Evolutionary conservation across 2,113 vertebrate genomes (phyloP).

Genomic region (Sander vitreus): DNA sequence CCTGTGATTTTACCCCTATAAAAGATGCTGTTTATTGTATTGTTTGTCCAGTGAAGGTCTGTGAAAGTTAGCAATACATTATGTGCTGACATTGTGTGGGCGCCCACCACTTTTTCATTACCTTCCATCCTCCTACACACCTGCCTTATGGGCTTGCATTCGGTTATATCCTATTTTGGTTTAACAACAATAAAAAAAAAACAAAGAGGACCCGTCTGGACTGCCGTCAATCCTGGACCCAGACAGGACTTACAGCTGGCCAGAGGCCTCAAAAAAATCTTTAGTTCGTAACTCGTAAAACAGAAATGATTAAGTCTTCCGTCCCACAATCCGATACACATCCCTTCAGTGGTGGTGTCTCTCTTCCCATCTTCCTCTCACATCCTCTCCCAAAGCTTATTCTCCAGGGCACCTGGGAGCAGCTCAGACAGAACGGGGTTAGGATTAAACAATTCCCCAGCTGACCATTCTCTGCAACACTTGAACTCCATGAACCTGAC

Average conservation of each 20-base stretch:
- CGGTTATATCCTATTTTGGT: background rate
- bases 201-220: background rate
- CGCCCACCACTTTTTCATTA: background rate
- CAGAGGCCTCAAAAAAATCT: conserved; percentile 34
- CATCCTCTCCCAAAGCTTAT: conserved; percentile 57
- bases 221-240: conserved; percentile 10
- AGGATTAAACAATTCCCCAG: conserved; percentile 66
- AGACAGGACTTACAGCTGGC: conserved; percentile 25
- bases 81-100: background rate
- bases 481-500: conserved; percentile 54
- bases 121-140: background rate
- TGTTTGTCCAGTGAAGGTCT: background rate
- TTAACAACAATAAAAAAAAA: background rate
- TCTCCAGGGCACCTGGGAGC: conserved; percentile 51
- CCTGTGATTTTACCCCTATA: background rate
- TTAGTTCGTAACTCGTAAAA: conserved; percentile 32
- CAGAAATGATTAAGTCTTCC: conserved; percentile 40
- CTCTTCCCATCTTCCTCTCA: conserved; percentile 41
- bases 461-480: conserved; percentile 62
- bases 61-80: conserved; percentile 2
- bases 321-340: conserved; percentile 29
- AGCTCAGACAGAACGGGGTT: conserved; percentile 57
- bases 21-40: background rate
- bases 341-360: conserved; percentile 29
- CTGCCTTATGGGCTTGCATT: background rate